Conservation (phyloP, 2,113 vertebrate species). For the Shinisaurus crocodilurus region DNA sequence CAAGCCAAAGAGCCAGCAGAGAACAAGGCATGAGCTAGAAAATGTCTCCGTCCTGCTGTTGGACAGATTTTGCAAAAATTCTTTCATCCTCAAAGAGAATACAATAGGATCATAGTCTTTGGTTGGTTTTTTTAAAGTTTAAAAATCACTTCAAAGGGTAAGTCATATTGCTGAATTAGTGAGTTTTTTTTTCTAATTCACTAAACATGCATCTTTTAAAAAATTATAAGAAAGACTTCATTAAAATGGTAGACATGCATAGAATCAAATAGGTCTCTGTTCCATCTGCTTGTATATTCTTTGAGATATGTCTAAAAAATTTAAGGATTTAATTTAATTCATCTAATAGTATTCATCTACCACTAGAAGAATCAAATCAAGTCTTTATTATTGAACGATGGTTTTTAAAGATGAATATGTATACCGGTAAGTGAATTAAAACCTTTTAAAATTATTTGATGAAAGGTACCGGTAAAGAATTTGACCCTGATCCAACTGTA, state of each 20-base stretch:
- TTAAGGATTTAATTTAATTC: not conserved
- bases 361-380: not conserved
- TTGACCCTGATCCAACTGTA: not conserved
- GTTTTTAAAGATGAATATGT: not conserved
- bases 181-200: constrained; percentile 45
- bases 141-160: constrained; percentile 63
- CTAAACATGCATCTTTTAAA: constrained; percentile 53
- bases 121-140: constrained; percentile 51
- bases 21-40: constrained; percentile 20
- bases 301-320: not conserved
- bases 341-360: not conserved
- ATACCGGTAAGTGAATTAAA: not conserved
- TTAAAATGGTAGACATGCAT: not conserved
- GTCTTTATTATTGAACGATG: not conserved
- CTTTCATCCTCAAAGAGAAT: constrained; percentile 39
- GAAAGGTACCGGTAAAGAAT: not conserved
- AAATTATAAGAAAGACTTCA: constrained; percentile 40
- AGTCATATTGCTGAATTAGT: constrained; percentile 63
- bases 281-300: not conserved
- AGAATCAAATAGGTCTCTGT: not conserved
- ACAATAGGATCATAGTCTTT: constrained; percentile 32
- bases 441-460: not conserved
- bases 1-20: constrained; percentile 24
- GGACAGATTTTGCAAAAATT: constrained; percentile 34
- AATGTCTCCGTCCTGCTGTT: not conserved